These are phyloP conservation scores for Sericinus montela DNA, from an alignment of 2,888 invertebrate species.

Conservation along the genomic window DNA sequence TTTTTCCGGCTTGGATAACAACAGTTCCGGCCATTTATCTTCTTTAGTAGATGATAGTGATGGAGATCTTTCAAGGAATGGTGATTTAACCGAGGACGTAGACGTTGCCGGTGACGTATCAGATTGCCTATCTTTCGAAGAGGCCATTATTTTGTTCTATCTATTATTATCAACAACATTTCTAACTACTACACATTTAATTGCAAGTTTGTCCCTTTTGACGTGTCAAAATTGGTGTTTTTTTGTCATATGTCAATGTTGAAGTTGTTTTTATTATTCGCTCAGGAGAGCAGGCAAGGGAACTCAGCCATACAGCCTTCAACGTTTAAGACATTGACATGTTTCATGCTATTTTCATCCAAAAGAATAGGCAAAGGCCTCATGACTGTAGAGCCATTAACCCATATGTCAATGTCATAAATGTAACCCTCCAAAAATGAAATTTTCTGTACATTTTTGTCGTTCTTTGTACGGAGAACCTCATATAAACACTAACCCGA, in stretches of 20 bases:
- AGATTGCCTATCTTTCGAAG: slow-evolving; percentile 47
- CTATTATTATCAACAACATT: slow-evolving; percentile 38
- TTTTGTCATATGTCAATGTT: neutral
- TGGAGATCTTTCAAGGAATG: slow-evolving; percentile 57
- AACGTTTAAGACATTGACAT: too few species aligned
- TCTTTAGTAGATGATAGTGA: slow-evolving; percentile 58
- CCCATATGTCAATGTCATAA: too few species aligned
- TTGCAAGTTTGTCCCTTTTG: slow-evolving; percentile 12
- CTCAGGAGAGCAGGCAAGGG: too few species aligned
- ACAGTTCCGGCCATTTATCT: slow-evolving; percentile 74
- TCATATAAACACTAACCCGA: too few species aligned
- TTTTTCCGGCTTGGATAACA: slow-evolving; percentile 64
- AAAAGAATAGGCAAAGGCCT: too few species aligned
- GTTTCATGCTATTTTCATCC: too few species aligned
- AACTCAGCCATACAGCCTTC: too few species aligned
- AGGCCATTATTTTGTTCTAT: slow-evolving; percentile 49
- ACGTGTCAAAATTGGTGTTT: neutral
- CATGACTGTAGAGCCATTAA: too few species aligned
- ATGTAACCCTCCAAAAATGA: too few species aligned
- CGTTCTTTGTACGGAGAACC: too few species aligned
- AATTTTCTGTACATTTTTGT: too few species aligned
- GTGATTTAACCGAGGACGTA: slow-evolving; percentile 51
- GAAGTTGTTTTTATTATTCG: too few species aligned
- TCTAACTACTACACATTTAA: slow-evolving; percentile 21
- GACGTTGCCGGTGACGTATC: slow-evolving; percentile 58